Percentiles rank a stretch among this genome's conserved stretches.
phyloP scores from a whole-genome alignment of 2,888 invertebrate species.

The Ptychoptera contaminata region DNA sequence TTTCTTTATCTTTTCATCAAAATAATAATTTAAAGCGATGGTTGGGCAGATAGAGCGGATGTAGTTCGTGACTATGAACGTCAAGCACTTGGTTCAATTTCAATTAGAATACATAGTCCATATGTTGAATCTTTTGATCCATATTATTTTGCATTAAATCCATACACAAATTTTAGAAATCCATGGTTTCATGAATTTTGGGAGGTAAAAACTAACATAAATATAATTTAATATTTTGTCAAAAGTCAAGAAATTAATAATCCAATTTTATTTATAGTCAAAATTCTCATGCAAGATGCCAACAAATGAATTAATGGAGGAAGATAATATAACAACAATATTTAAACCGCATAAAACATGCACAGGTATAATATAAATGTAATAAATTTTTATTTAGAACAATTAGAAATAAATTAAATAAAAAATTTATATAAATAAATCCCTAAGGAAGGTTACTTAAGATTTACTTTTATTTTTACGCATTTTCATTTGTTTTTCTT shows the following conservation, averaged over 20 bases:
- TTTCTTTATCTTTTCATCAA: too few species aligned
- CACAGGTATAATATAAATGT: constrained; percentile 17
- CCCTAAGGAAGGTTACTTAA: too few species aligned
- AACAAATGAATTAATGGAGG: constrained; percentile 1
- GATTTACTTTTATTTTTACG: too few species aligned
- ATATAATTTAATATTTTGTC: too few species aligned
- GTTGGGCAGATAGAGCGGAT: constrained; percentile 60
- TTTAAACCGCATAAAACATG: constrained; percentile 14
- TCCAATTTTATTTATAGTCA: constrained; percentile 11
- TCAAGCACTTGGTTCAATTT: constrained; percentile 53
- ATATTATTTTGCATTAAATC: constrained; percentile 49
- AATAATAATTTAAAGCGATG: constrained; percentile 39
- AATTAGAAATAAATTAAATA: background rate
- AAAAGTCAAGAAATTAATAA: too few species aligned
- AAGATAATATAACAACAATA: background rate
- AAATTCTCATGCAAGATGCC: constrained; percentile 45
- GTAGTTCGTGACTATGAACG: constrained; percentile 50
- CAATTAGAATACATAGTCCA: constrained; percentile 60
- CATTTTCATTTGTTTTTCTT: too few species aligned
- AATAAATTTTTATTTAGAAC: background rate
- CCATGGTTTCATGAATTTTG: constrained; percentile 62
- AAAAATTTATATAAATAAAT: background rate
- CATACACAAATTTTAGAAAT: constrained; percentile 46
- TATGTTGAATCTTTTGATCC: constrained; percentile 45
- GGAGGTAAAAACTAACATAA: constrained; percentile 31